These are phyloP conservation scores for Brachionus asplanchnoidis DNA, from an alignment of 1,140 invertebrate species.

Conservation along the genomic window DNA sequence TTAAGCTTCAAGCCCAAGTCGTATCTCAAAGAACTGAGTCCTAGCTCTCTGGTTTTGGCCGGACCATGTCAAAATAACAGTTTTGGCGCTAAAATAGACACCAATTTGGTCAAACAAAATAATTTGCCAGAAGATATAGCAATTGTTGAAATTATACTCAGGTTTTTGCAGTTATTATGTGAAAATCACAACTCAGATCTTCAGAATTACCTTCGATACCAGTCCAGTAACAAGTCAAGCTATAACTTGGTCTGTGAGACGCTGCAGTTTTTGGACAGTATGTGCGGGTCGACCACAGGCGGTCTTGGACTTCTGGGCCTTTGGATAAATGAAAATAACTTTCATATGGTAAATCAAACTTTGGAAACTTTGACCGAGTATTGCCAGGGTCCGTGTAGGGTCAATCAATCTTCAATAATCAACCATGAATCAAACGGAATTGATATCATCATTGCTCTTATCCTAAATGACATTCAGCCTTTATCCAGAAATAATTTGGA, in stretches of 20 bases:
- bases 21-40: background rate
- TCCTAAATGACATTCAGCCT: conserved; percentile 95
- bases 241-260: conserved; percentile 97
- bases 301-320: conserved; percentile 88
- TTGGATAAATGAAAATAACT: conserved; percentile 96
- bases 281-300: conserved; percentile 98
- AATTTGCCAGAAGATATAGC: conserved; percentile 66
- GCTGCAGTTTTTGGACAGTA: conserved; percentile 94
- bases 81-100: background rate
- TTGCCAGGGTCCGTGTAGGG: conserved; percentile 97
- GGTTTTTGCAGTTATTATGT: conserved; percentile 92
- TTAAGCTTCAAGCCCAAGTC: background rate
- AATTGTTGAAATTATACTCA: conserved; percentile 89
- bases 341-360: conserved; percentile 93
- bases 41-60: background rate
- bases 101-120: background rate
- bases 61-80: background rate
- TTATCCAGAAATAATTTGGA: conserved; percentile 91
- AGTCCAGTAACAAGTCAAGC: conserved; percentile 62
- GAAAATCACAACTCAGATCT: conserved; percentile 96
- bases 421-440: conserved; percentile 97
- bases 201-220: conserved; percentile 63
- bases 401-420: conserved; percentile 93
- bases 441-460: conserved; percentile 94
- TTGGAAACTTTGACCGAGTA: conserved; percentile 97